These are phyloP conservation scores for Myotis daubentonii DNA, from an alignment of 2,797 vertebrate species.

Conservation along the genomic window DNA sequence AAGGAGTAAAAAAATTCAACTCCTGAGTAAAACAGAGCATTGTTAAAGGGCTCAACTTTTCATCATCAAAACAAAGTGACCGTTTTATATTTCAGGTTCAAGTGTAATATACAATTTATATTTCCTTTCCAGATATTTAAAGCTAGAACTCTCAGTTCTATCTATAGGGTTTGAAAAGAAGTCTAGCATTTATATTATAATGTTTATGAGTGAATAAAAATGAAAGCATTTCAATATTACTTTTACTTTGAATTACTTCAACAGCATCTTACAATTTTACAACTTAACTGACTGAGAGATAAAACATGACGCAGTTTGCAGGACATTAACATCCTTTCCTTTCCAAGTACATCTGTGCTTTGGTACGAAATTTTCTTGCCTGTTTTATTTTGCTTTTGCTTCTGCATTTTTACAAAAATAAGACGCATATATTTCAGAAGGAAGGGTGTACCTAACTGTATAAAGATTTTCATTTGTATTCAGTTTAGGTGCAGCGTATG, in stretches of 20 bases:
- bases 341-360: neutral
- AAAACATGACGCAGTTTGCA: slow-evolving; percentile 48
- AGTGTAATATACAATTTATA: slow-evolving; percentile 45
- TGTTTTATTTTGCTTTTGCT: neutral
- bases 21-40: neutral
- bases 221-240: slow-evolving; percentile 74
- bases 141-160: slow-evolving; percentile 35
- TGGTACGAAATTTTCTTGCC: neutral
- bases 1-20: neutral
- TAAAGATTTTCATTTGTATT: slow-evolving; percentile 7
- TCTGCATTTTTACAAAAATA: slow-evolving; percentile 43
- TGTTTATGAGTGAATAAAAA: slow-evolving; percentile 81
- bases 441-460: neutral
- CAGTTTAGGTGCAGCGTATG: slow-evolving; percentile 38
- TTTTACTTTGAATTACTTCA: slow-evolving; percentile 80
- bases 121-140: slow-evolving; percentile 64
- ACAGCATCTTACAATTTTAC: slow-evolving; percentile 72
- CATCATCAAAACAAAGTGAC: slow-evolving; percentile 50
- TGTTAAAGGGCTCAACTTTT: slow-evolving; percentile 46
- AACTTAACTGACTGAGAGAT: slow-evolving; percentile 50
- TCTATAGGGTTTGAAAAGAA: slow-evolving; percentile 55
- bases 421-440: slow-evolving; percentile 19
- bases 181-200: slow-evolving; percentile 65
- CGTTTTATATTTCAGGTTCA: slow-evolving; percentile 58
- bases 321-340: slow-evolving; percentile 43